phyloP scores from a whole-genome alignment of 2,888 invertebrate genomes.

The Drymonia ruficornis region DNA sequence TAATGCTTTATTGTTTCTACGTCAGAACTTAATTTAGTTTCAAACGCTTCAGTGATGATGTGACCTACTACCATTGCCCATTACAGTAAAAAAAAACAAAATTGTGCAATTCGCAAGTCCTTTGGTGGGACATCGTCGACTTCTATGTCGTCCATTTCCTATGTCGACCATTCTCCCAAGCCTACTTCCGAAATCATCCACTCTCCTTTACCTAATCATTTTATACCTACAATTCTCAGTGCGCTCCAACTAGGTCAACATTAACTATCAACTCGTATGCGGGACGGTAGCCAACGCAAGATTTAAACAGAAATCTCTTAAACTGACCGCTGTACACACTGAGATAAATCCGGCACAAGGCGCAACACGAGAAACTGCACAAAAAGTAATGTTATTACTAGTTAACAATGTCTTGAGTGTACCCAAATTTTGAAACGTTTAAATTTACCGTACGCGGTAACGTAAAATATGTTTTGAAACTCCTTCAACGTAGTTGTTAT shows the following conservation, averaged over 20 bases:
- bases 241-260: conserved; percentile 31
- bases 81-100: too few species aligned
- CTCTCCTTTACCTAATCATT: conserved; percentile 25
- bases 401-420: too few species aligned
- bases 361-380: neutral
- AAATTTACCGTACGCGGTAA: too few species aligned
- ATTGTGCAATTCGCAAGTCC: too few species aligned
- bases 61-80: too few species aligned
- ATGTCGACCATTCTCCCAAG: too few species aligned
- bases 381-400: neutral
- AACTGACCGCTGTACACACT: conserved; percentile 18
- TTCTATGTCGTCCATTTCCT: too few species aligned
- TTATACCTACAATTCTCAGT: conserved; percentile 20
- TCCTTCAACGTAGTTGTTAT: too few species aligned
- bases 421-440: too few species aligned
- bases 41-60: neutral
- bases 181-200: too few species aligned
- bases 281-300: conserved; percentile 26
- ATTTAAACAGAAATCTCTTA: conserved; percentile 32
- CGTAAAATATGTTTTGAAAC: too few species aligned
- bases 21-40: conserved; percentile 11
- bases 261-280: conserved; percentile 26
- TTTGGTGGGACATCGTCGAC: too few species aligned
- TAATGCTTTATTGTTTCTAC: conserved; percentile 17
- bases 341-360: neutral